These are phyloP conservation scores for Argyrosomus japonicus DNA, from an alignment of 2,113 vertebrate species.

Conservation along the genomic window DNA sequence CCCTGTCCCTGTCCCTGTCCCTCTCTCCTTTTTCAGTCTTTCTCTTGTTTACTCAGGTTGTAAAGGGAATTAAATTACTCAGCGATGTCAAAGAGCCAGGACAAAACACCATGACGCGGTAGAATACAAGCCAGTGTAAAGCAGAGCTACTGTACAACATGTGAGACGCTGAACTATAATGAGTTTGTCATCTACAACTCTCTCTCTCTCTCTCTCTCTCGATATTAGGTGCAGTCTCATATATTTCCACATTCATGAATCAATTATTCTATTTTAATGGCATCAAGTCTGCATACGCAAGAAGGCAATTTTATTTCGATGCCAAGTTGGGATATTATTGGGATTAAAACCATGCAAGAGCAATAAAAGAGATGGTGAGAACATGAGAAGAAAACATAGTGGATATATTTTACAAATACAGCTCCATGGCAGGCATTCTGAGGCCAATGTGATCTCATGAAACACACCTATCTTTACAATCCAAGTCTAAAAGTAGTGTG, in stretches of 20 bases:
- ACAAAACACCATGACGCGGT: slow-evolving; percentile 52
- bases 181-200: slow-evolving; percentile 19
- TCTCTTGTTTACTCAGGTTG: slow-evolving; percentile 20
- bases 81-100: slow-evolving; percentile 44
- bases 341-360: neutral
- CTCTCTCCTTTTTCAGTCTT: neutral
- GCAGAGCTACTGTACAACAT: neutral
- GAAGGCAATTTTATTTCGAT: neutral
- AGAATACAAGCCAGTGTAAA: slow-evolving; percentile 25
- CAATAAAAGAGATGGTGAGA: neutral
- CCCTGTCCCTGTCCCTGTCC: too few species aligned
- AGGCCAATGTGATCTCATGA: neutral
- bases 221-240: slow-evolving; percentile 10
- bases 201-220: slow-evolving; percentile 5
- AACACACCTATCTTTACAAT: neutral
- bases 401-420: neutral
- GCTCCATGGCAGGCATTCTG: neutral
- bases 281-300: neutral
- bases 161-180: slow-evolving; percentile 32
- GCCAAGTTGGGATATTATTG: neutral
- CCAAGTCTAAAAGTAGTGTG: neutral
- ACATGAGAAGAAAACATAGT: neutral
- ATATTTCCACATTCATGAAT: neutral
- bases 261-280: neutral
- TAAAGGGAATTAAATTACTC: slow-evolving; percentile 56